phyloP scores from a whole-genome alignment of 2,797 vertebrate genomes.

The Crenuchus spilurus region DNA sequence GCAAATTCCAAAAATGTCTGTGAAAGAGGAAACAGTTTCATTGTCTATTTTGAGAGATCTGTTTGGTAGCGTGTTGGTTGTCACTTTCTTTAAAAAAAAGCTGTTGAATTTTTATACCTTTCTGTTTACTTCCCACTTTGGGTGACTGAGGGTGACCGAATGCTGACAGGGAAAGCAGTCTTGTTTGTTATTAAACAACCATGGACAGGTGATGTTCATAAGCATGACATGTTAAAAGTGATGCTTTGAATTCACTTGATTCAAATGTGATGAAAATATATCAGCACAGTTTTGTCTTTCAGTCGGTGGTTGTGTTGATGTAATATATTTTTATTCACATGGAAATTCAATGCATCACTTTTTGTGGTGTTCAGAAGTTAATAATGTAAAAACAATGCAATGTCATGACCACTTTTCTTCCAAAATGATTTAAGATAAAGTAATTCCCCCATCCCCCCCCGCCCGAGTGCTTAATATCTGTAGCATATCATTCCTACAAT shows the following conservation, averaged over 20 bases:
- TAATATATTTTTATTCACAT: neutral
- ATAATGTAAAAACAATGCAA: constrained; percentile 31
- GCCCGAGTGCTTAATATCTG: constrained; percentile 33
- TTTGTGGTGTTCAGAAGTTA: neutral
- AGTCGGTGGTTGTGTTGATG: neutral
- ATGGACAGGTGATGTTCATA: neutral
- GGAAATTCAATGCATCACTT: neutral
- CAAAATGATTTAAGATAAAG: constrained; percentile 5
- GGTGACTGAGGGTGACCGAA: neutral
- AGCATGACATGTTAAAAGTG: neutral
- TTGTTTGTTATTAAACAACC: neutral
- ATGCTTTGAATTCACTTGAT: neutral
- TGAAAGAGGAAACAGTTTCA: constrained; percentile 34
- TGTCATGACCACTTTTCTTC: constrained; percentile 30
- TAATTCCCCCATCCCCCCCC: neutral
- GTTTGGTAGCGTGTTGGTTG: constrained; percentile 62
- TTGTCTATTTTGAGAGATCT: constrained; percentile 22
- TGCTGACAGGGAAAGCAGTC: neutral
- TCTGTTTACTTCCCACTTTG: constrained; percentile 1
- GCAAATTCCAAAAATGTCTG: constrained; percentile 13
- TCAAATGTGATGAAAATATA: neutral
- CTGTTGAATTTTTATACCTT: constrained; percentile 32
- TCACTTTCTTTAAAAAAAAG: constrained; percentile 51
- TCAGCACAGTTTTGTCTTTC: neutral
- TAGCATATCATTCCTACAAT: constrained; percentile 52